These are phyloP conservation scores for Carassius auratus DNA, from an alignment of 2,113 vertebrate species.

Conservation along the genomic window DNA sequence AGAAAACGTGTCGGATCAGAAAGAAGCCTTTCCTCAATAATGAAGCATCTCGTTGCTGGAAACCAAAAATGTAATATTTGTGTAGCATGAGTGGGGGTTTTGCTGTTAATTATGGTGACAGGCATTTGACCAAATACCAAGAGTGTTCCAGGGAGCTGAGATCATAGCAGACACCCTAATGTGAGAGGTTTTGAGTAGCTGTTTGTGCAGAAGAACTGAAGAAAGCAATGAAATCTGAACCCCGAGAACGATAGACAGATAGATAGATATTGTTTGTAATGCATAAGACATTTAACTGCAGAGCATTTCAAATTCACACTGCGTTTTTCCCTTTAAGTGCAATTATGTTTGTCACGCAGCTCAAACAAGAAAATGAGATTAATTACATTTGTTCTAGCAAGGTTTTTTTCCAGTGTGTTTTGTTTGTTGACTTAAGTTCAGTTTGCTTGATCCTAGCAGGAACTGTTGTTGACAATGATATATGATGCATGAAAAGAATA, in stretches of 20 bases:
- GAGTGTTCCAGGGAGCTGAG: background rate
- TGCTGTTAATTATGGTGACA: constrained; percentile 17
- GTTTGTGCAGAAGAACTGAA: background rate
- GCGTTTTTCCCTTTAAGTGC: constrained; percentile 8
- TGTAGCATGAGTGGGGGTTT: background rate
- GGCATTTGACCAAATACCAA: constrained; percentile 27
- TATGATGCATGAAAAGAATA: constrained; percentile 13
- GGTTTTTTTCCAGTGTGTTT: background rate
- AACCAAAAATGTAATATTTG: constrained; percentile 12
- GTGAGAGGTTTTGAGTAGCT: background rate
- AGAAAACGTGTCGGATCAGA: constrained; percentile 20
- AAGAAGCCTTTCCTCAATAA: constrained; percentile 41
- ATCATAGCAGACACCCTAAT: background rate
- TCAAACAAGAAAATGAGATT: constrained; percentile 30
- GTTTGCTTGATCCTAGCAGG: constrained; percentile 22
- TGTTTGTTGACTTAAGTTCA: constrained; percentile 37
- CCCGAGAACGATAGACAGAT: background rate
- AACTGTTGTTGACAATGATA: constrained; percentile 33
- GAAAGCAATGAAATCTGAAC: background rate
- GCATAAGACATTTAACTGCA: constrained; percentile 13
- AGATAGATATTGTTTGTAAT: background rate
- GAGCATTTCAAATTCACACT: background rate
- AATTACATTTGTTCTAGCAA: constrained; percentile 15
- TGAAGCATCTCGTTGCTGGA: constrained; percentile 32
- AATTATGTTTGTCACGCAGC: constrained; percentile 32